Evolutionary conservation across 2,113 vertebrate genomes (phyloP), one percentile per base, ranked within the genome.

Genomic region (Epinephelus fuscoguttatus): DNA sequence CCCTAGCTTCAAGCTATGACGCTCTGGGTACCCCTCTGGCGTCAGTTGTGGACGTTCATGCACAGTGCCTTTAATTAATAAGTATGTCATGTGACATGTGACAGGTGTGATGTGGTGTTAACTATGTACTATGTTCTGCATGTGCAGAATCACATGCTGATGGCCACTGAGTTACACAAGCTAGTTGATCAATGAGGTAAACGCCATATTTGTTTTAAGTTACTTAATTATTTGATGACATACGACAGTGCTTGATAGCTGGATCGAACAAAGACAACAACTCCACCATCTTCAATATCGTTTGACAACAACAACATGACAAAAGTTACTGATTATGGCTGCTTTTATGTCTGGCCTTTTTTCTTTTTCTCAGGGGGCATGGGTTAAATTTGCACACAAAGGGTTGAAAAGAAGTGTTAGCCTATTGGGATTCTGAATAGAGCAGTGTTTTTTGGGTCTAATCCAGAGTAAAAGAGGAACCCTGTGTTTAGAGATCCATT

Each of bases 401-500:
- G 47, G 42, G 9, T 53, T 70, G 12, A 13, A 70, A 47, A 59
- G 49, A 64, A 9, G 70, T 18, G 47, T 21, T 9, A 18, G 30
- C 21, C 27, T 62, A 25, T 70, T 75, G 70, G 69, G 52, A 84
- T 76, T 72, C 70, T 53, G 45, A 71, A 42, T 53, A 80, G 47
- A 55, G 27, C 75, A 47, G 60, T 42, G 70, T 64, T 67, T 49
- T 52, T 64, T 62, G 75, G 40, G 47, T 76, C n/a, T 62, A 50
- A 76, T 74, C 69, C 76, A 55, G 40, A 63, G 17, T 64, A 56
- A 76, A 85, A 64, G 62, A 80, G 80, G 23, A 66, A 30, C 53
- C n/a, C 53, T 53, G 67, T 76, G 76, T 25, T 66, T 15, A 66
- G 37, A 71, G 59, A 33, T 42, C 53, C 70, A 75, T 64, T 82